Conservation (phyloP, 2,888 invertebrate species). For the Nectonema munidae region DNA sequence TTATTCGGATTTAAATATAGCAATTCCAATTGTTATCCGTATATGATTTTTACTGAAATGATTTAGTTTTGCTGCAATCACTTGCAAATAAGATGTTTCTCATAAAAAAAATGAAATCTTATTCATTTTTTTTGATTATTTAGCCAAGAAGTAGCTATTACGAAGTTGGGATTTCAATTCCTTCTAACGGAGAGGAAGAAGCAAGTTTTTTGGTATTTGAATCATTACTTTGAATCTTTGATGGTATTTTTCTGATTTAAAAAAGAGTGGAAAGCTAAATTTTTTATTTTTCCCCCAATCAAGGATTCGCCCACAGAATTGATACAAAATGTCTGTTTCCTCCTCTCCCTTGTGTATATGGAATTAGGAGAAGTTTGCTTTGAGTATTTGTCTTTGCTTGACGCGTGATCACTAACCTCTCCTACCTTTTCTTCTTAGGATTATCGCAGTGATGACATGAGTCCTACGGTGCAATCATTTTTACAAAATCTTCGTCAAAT, state of each 20-base stretch:
- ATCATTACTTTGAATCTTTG: slow-evolving; percentile 70
- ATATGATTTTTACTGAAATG: too few relatives aligned
- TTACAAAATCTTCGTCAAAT: slow-evolving; percentile 79
- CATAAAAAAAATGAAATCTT: background rate
- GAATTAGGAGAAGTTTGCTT: too few relatives aligned
- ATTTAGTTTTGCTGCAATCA: background rate
- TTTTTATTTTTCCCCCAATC: background rate
- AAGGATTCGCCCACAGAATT: background rate
- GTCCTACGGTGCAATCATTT: slow-evolving; percentile 48
- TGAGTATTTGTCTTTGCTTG: too few relatives aligned
- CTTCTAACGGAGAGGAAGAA: slow-evolving; percentile 59
- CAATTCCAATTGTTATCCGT: too few relatives aligned
- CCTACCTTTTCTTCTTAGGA: slow-evolving; percentile 29
- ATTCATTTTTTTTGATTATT: slow-evolving; percentile 24
- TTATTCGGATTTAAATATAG: too few relatives aligned
- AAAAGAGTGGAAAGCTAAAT: background rate
- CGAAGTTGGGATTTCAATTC: slow-evolving; percentile 82
- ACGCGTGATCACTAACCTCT: too few relatives aligned
- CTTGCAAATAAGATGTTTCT: background rate
- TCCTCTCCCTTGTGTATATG: too few relatives aligned
- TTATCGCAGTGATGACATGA: slow-evolving; percentile 77
- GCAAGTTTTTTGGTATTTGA: slow-evolving; percentile 81
- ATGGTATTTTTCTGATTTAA: slow-evolving; percentile 27
- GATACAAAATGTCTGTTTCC: too few relatives aligned
- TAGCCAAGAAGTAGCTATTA: slow-evolving; percentile 33